Percentiles rank a stretch among this genome's conserved stretches.
Conservation (phyloP, 1,140 invertebrate species). For the Drosophila parvula region DNA sequence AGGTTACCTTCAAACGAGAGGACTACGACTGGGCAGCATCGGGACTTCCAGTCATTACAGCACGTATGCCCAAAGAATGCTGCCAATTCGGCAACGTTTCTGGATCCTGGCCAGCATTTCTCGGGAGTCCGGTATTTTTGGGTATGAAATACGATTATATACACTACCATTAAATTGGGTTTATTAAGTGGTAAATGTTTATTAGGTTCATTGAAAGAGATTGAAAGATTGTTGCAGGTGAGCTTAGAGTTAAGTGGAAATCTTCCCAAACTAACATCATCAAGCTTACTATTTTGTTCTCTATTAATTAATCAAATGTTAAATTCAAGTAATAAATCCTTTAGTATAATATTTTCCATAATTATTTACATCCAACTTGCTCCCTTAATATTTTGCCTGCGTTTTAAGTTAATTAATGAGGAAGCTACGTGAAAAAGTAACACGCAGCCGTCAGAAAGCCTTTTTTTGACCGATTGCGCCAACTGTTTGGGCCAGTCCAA, state of each 20-base stretch:
- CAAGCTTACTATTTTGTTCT: background rate
- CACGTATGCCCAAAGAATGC: constrained; percentile 50
- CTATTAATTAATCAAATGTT: background rate
- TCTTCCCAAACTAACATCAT: background rate
- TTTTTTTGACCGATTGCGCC: constrained; percentile 16
- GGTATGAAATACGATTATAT: background rate
- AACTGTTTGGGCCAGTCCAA: constrained; percentile 23
- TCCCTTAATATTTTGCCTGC: background rate
- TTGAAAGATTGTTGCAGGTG: background rate
- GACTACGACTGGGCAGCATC: constrained; percentile 22
- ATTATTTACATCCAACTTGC: background rate
- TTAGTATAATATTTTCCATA: background rate
- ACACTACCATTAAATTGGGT: constrained; percentile 12
- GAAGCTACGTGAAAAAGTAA: background rate
- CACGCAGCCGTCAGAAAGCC: constrained; percentile 6
- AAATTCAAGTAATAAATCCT: background rate
- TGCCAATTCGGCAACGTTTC: constrained; percentile 47
- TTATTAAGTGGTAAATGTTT: background rate
- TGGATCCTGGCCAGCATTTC: constrained; percentile 8
- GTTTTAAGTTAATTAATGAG: constrained; percentile 19
- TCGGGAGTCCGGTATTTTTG: background rate
- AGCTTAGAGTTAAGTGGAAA: background rate
- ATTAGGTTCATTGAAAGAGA: background rate
- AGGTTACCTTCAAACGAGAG: constrained; percentile 65
- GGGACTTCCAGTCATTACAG: constrained; percentile 47